Conservation (phyloP, 92 coral and sea anemone species). For the Heteractis magnifica region DNA sequence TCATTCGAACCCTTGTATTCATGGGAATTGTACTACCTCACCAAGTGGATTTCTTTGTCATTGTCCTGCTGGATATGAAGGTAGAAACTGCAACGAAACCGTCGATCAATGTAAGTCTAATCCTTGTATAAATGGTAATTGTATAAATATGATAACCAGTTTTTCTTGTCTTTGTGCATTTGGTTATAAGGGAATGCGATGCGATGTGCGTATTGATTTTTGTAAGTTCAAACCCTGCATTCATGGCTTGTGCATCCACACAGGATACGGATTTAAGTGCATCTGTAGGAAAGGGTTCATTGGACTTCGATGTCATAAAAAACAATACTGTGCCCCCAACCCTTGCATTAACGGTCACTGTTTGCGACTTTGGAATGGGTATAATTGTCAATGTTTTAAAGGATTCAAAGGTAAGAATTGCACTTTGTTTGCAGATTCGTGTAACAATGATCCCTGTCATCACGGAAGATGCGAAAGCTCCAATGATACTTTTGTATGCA, state of each 20-base stretch:
- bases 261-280: constrained; percentile 42
- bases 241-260: constrained; percentile 44
- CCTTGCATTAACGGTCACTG: constrained; percentile 28
- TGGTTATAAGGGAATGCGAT: constrained; percentile 52
- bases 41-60: constrained; percentile 29
- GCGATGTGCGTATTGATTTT: constrained; percentile 36
- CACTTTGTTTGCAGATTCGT: constrained; percentile 48
- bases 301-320: constrained; percentile 54
- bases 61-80: constrained; percentile 52
- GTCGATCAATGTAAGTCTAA: constrained; percentile 35
- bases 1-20: constrained; percentile 46
- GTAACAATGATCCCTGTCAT: constrained; percentile 60
- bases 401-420: constrained; percentile 61
- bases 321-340: constrained; percentile 28
- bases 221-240: constrained; percentile 41
- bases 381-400: constrained; percentile 52
- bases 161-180: constrained; percentile 43
- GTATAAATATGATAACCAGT: constrained; percentile 12
- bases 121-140: constrained; percentile 53
- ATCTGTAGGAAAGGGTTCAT: constrained; percentile 41
- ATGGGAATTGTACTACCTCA: constrained; percentile 40
- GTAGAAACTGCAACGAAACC: constrained; percentile 43
- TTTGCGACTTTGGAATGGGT: constrained; percentile 3
- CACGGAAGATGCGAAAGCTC: constrained; percentile 65
- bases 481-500: constrained; percentile 51